Conservation (phyloP, 2,888 invertebrate genomes). For the Chymomyza caudatula region DNA sequence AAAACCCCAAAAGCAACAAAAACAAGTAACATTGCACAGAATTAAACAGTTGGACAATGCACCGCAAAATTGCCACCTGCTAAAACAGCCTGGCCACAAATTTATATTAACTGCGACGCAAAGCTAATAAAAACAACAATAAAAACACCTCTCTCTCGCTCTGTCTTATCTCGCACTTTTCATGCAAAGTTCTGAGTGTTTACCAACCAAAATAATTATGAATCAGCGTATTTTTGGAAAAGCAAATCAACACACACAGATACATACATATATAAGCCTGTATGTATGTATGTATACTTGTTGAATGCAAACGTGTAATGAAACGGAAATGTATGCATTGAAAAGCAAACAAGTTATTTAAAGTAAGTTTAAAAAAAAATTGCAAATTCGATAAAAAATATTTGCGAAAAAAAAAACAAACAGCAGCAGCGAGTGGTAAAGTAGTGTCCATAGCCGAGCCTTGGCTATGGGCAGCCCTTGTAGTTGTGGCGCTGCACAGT, state of each 20-base stretch:
- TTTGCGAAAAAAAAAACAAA: conserved; percentile 1
- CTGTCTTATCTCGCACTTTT: conserved; percentile 46
- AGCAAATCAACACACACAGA: conserved; percentile 17
- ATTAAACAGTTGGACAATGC: not conserved
- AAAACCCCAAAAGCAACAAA: not conserved
- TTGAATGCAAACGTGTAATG: conserved; percentile 24
- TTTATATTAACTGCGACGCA: not conserved
- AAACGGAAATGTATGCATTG: conserved; percentile 34
- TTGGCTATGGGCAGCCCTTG: no score
- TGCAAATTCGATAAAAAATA: not conserved
- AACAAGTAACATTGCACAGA: not conserved
- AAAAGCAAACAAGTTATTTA: conserved; percentile 1
- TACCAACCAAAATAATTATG: conserved; percentile 61
- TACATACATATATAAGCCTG: not conserved
- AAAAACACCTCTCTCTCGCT: not conserved
- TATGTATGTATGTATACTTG: not conserved
- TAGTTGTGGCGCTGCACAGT: no score
- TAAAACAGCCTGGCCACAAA: not conserved
- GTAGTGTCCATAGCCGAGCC: not conserved
- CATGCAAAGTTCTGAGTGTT: conserved; percentile 33
- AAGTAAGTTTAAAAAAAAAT: conserved; percentile 7
- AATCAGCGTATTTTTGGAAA: conserved; percentile 41
- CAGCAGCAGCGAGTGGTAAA: not conserved
- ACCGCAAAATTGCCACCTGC: not conserved
- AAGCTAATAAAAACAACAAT: not conserved